Evolutionary conservation across 2,113 vertebrate species (phyloP).

Genomic region (Chaetorhynchus papuensis): DNA sequence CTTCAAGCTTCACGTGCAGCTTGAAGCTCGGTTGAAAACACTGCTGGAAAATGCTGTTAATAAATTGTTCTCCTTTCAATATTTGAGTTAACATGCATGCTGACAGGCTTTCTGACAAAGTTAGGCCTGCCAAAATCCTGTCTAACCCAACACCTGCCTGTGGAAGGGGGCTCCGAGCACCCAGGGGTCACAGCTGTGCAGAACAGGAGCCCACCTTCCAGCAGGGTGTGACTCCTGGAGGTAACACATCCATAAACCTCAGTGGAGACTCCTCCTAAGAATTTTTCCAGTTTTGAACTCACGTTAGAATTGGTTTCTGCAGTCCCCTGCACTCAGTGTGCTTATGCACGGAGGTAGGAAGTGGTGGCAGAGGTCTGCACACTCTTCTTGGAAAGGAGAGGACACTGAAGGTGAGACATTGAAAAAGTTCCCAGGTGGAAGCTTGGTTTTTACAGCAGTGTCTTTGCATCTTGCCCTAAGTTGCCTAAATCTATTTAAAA

Average conservation of each 20-base stretch:
- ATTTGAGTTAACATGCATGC: neutral
- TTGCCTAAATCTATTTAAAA: neutral
- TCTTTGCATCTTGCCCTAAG: neutral
- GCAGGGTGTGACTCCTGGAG: neutral
- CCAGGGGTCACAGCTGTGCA: neutral
- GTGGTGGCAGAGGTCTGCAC: neutral
- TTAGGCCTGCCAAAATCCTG: neutral
- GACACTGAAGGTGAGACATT: neutral
- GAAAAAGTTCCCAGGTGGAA: neutral
- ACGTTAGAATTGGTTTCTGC: neutral
- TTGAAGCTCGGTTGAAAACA: neutral
- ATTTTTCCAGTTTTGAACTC: neutral
- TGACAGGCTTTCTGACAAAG: neutral
- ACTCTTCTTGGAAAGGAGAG: neutral
- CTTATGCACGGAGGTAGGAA: neutral
- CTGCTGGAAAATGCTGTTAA: neutral
- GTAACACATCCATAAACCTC: neutral
- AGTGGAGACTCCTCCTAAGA: neutral
- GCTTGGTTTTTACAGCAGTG: neutral
- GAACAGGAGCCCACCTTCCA: neutral
- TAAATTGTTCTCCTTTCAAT: neutral
- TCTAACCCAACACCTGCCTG: neutral
- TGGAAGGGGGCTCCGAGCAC: neutral
- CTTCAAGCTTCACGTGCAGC: neutral
- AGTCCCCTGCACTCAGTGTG: accelerated